Conservation (phyloP, 2,888 invertebrate genomes). For the Amorpha juglandis region DNA sequence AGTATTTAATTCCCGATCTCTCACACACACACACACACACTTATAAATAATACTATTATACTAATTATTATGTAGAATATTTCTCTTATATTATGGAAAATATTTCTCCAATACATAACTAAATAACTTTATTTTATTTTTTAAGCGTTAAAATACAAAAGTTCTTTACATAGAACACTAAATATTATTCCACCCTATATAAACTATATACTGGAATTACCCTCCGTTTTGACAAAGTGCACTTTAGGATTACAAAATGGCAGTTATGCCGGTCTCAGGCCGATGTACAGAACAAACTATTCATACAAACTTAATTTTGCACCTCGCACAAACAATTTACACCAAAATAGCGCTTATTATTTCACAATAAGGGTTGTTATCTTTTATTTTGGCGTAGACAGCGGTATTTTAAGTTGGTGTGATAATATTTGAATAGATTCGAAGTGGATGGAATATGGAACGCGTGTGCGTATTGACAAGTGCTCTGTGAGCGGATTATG, state of each 20-base stretch:
- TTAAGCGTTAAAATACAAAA: no score
- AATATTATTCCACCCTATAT: not conserved
- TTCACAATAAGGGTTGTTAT: conserved; percentile 30
- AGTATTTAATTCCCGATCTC: no score
- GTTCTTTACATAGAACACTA: not conserved
- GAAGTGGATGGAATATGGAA: conserved; percentile 53
- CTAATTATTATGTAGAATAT: no score
- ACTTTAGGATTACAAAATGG: conserved; percentile 77
- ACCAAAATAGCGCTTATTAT: conserved; percentile 36
- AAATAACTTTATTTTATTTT: no score
- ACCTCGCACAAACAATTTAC: conserved; percentile 6
- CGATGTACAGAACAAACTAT: conserved; percentile 58
- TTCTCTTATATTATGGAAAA: no score
- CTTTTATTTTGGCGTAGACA: conserved; percentile 11
- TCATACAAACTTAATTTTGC: conserved; percentile 41
- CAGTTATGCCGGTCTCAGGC: conserved; percentile 51
- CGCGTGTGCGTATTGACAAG: conserved; percentile 72
- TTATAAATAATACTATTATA: no score
- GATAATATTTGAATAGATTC: conserved; percentile 66
- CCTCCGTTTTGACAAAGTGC: conserved; percentile 68
- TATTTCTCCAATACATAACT: no score
- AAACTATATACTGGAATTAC: conserved; percentile 46
- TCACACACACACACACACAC: no score
- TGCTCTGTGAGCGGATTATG: conserved; percentile 72
- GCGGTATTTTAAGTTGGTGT: conserved; percentile 33